Conservation (phyloP, 2,797 vertebrate species). For the Lithobates pipiens region DNA sequence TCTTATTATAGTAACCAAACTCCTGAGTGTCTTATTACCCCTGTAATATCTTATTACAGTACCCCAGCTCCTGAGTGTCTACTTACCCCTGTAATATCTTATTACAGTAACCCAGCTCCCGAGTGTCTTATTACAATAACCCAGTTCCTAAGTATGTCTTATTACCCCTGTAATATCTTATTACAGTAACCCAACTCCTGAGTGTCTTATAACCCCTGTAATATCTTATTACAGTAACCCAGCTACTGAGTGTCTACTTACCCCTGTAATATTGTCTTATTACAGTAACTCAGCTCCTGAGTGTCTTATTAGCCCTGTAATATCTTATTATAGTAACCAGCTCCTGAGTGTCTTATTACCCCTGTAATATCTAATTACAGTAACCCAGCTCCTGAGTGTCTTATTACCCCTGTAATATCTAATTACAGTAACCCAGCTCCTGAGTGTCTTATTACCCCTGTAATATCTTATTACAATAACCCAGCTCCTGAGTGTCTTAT, state of each 20-base stretch:
- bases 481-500: background rate
- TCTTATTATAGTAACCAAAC: background rate
- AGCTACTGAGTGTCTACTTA: background rate
- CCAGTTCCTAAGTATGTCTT: no score
- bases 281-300: background rate
- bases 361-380: background rate
- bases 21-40: slow-evolving; percentile 7
- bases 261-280: background rate
- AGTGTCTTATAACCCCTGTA: background rate
- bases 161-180: no score
- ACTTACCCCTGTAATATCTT: no score
- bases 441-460: background rate
- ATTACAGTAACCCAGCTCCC: no score
- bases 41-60: background rate
- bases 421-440: background rate
- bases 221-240: background rate
- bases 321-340: background rate
- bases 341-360: background rate
- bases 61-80: background rate
- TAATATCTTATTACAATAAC: background rate
- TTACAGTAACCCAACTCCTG: background rate
- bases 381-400: background rate
- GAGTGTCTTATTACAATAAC: no score
- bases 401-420: background rate
- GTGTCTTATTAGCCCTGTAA: background rate